Percentiles rank a stretch among this genome's conserved stretches.
Conservation (phyloP, 2,797 vertebrate species). For the Halcyon badia region DNA sequence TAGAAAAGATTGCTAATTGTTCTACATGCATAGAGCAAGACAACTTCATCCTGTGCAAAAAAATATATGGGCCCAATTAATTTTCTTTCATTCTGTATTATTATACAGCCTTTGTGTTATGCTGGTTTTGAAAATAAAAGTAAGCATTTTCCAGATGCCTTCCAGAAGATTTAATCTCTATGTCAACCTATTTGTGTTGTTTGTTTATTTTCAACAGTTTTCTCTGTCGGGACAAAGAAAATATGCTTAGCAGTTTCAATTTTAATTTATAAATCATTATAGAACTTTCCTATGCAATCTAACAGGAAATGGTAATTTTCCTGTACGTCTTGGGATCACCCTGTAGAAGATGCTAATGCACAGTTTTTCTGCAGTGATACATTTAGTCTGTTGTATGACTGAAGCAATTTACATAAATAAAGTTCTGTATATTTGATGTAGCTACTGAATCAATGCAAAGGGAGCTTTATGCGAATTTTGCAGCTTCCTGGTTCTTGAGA, state of each 20-base stretch:
- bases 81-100: slow-evolving; percentile 43
- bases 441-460: neutral
- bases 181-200: neutral
- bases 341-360: neutral
- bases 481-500: neutral
- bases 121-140: slow-evolving; percentile 12
- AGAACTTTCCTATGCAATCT: neutral
- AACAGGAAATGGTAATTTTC: slow-evolving; percentile 31
- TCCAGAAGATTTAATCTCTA: slow-evolving; percentile 18
- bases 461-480: neutral
- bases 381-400: neutral
- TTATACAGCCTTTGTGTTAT: slow-evolving; percentile 26
- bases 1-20: slow-evolving; percentile 68
- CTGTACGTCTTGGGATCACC: neutral
- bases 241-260: neutral
- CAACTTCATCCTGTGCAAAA: slow-evolving; percentile 20
- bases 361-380: neutral
- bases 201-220: slow-evolving; percentile 51
- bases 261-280: slow-evolving; percentile 32
- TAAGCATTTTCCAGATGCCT: slow-evolving; percentile 19
- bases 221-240: neutral
- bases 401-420: slow-evolving; percentile 28
- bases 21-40: neutral
- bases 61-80: slow-evolving; percentile 4
- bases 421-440: neutral